phyloP scores from a whole-genome alignment of 2,113 vertebrate species.

The Sinosuthora webbiana region DNA sequence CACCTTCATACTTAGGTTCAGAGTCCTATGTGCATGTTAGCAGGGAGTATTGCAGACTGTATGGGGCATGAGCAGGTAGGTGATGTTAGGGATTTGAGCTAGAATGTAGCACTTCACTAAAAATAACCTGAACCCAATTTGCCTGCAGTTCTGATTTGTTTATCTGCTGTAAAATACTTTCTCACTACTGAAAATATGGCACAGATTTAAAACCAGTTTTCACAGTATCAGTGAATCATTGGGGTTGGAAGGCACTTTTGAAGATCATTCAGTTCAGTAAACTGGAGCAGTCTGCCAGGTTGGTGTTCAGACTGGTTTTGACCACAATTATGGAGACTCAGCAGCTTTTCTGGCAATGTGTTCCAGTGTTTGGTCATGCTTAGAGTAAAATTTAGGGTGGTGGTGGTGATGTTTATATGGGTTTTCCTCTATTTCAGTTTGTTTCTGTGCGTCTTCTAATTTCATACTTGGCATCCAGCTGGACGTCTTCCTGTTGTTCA shows the following conservation, averaged over 20 bases:
- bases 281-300: background rate
- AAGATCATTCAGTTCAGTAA: background rate
- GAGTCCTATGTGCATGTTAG: rapidly evolving
- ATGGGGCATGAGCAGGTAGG: background rate
- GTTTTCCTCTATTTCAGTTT: background rate
- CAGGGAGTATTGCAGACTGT: background rate
- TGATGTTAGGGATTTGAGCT: background rate
- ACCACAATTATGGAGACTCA: background rate
- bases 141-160: background rate
- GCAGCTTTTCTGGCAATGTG: background rate
- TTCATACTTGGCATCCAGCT: background rate
- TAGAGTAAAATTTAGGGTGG: background rate
- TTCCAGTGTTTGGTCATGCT: background rate
- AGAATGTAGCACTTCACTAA: background rate
- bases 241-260: background rate
- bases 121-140: background rate
- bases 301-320: background rate
- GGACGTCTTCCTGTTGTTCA: background rate
- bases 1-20: background rate
- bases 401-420: background rate
- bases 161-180: background rate
- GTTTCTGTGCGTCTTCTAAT: background rate
- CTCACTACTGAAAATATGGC: background rate
- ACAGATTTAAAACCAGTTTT: background rate
- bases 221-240: background rate